phyloP scores from a whole-genome alignment of 1,140 invertebrate genomes.

The Procambarus clarkii region DNA sequence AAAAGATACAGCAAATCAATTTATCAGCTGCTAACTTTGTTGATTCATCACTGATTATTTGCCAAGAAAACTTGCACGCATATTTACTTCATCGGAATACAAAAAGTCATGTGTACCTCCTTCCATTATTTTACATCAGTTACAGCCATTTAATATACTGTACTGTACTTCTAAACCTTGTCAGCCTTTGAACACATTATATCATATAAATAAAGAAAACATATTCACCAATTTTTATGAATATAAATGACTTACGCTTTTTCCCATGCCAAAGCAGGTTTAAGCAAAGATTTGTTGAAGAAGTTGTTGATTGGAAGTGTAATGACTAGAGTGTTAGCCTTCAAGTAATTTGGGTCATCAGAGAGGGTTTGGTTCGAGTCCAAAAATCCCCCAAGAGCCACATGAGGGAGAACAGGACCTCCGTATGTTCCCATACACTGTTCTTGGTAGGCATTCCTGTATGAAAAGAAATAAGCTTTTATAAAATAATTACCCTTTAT shows the following conservation, averaged over 20 bases:
- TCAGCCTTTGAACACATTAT: neutral
- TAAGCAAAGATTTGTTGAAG: conserved; percentile 83
- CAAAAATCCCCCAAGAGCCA: conserved; percentile 94
- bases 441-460: conserved; percentile 74
- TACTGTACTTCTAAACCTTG: too few relatives aligned
- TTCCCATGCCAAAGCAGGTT: conserved; percentile 92
- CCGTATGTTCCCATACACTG: conserved; percentile 88
- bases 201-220: neutral
- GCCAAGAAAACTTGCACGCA: too few relatives aligned
- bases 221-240: neutral
- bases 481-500: too few relatives aligned
- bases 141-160: too few relatives aligned
- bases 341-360: conserved; percentile 80
- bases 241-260: conserved; percentile 78
- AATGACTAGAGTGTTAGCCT: conserved; percentile 91
- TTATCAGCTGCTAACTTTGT: too few relatives aligned
- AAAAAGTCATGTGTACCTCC: too few relatives aligned
- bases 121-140: too few relatives aligned
- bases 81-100: too few relatives aligned
- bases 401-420: conserved; percentile 92
- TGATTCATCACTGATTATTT: too few relatives aligned
- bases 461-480: neutral
- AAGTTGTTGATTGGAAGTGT: conserved; percentile 95
- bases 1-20: too few relatives aligned
- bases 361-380: conserved; percentile 75